These are phyloP conservation scores for Trichogramma pretiosum DNA, from an alignment of 1,140 invertebrate species.

Conservation along the genomic window DNA sequence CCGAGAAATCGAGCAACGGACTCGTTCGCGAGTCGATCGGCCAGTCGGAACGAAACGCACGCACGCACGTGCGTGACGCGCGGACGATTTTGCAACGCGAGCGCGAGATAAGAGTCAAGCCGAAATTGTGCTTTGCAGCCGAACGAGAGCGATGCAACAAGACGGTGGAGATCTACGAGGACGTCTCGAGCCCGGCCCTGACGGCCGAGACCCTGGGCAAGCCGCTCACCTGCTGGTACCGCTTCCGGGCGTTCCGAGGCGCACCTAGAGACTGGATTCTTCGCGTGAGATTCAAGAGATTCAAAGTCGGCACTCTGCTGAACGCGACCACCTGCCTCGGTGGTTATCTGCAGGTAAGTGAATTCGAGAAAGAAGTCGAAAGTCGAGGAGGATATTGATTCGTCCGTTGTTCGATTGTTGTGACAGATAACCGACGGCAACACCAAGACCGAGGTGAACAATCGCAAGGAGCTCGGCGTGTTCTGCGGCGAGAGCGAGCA, in stretches of 20 bases:
- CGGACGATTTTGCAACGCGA: too few relatives aligned
- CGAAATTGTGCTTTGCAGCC: too few relatives aligned
- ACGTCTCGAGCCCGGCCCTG: conserved; percentile 76
- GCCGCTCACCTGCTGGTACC: conserved; percentile 79
- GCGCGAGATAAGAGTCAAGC: too few relatives aligned
- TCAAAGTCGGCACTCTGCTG: conserved; percentile 77
- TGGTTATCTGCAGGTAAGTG: conserved; percentile 76
- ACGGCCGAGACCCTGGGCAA: conserved; percentile 70
- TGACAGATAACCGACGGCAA: conserved; percentile 74
- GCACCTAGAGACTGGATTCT: conserved; percentile 81
- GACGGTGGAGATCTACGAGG: conserved; percentile 85
- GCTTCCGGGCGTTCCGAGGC: conserved; percentile 74
- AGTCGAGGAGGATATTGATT: neutral
- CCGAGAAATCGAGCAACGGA: too few relatives aligned
- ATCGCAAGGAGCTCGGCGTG: conserved; percentile 75
- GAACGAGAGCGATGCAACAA: conserved; percentile 81
- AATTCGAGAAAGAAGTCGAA: too few relatives aligned
- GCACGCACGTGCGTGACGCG: too few relatives aligned
- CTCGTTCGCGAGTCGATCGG: too few relatives aligned
- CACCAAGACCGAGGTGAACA: conserved; percentile 74
- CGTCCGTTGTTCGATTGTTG: too few relatives aligned
- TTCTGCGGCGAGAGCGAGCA: conserved; percentile 90
- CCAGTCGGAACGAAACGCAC: too few relatives aligned
- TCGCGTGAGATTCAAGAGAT: conserved; percentile 81
- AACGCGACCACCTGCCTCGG: conserved; percentile 79